Base-by-base conservation (phyloP, 2,888 invertebrate species). In the Elegia similella region DNA sequence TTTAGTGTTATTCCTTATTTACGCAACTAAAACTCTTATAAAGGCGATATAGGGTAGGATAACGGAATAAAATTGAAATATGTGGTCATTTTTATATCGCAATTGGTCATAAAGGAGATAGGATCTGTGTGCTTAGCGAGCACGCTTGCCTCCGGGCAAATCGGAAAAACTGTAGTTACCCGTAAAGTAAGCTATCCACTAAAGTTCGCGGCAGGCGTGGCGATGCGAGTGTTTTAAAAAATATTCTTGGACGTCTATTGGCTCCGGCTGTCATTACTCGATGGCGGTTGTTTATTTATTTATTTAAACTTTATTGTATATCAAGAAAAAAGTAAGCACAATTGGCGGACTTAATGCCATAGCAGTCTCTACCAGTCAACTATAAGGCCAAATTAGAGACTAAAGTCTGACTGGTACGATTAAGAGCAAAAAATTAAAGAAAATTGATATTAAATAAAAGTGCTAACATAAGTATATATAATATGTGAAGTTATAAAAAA, bases 11-110 rank as follows among this genome's bases (percentile, higher is more conserved):
- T 38, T 38, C n/a, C 10, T 34, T 34, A 10, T 38, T 38, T 38
- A 12, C 10, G 8, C 12, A 10, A 12, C 34, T 34, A 34, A 34
- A 34, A 34, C 38, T 38, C 6, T n/a, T 38, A 38, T 38, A 12
- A 32, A 32, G 5, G 2, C 38, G n/a, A 38, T n/a, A n/a, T 12
- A 10, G 38, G 38, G n/a, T n/a, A 6, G 38, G 6, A 38, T 38
- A 38, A 12, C 38, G 38, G 29, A 47, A 47, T 47, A 47, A 47
- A 47, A 47, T 6, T 47, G 47, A 47, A 47, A 30, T 30, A 46
- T 52, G 52, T 52, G 38, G 34, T 34, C 16, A 52, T 52, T 52
- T 52, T 48, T 34, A 52, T 8, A 13, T 38, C 16, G 38, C 52
- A 34, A 52, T 34, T 52, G 34, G 52, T 34, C 38, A 12, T 50